Conservation (phyloP, 2,797 vertebrate genomes). For the Peromyscus eremicus region DNA sequence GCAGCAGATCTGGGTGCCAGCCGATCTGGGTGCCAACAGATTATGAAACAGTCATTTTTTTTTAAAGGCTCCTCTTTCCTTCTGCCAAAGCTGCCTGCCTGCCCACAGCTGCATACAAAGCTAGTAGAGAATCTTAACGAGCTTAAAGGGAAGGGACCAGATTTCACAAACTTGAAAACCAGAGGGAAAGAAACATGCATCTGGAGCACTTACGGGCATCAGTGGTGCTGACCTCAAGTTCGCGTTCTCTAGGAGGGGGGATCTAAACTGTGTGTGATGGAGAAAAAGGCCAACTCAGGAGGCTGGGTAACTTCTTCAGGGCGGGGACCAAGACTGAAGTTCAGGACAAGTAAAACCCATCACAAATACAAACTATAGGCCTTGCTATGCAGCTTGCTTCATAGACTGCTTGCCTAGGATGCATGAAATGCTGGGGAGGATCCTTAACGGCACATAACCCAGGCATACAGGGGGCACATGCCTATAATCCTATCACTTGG, state of each 20-base stretch:
- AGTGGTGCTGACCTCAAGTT: background rate
- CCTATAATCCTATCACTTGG: background rate
- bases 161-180: slow-evolving; percentile 39
- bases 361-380: background rate
- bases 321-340: slow-evolving; percentile 18
- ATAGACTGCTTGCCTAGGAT: background rate
- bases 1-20: slow-evolving; percentile 68
- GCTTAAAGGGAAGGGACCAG: slow-evolving; percentile 79
- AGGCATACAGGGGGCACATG: background rate
- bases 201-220: background rate
- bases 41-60: slow-evolving; percentile 75
- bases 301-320: background rate
- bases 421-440: background rate
- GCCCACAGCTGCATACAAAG: slow-evolving; percentile 77
- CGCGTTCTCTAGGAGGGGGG: background rate
- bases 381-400: background rate
- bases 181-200: background rate
- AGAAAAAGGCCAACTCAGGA: background rate
- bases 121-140: slow-evolving; percentile 79
- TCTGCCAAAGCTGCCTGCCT: slow-evolving; percentile 79
- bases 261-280: background rate
- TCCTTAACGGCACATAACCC: too few species aligned
- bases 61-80: slow-evolving; percentile 26
- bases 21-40: slow-evolving; percentile 70
- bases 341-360: background rate